Evolutionary conservation across 1,140 invertebrate genomes (phyloP).

Genomic region (Drosophila melanica): DNA sequence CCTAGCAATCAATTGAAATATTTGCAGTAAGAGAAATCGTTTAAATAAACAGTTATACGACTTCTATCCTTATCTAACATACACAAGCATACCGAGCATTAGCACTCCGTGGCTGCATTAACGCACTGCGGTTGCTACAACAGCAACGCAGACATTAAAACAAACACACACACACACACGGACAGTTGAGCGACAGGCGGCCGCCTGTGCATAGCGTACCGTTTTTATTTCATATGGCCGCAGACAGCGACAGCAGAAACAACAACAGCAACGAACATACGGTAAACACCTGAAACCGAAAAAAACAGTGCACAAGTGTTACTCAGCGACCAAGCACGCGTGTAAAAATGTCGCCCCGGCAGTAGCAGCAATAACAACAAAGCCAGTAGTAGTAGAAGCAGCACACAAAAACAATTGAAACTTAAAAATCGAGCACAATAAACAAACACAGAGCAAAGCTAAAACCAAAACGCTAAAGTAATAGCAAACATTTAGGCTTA

Average conservation of each 20-base stretch:
- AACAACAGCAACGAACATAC: constrained; percentile 37
- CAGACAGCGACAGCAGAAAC: constrained; percentile 34
- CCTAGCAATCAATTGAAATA: constrained; percentile 15
- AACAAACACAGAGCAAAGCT: constrained; percentile 48
- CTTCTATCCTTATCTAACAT: constrained; percentile 31
- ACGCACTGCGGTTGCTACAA: constrained; percentile 45
- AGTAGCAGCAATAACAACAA: constrained; percentile 39
- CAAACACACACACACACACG: constrained; percentile 4
- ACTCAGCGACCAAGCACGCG: constrained; percentile 72
- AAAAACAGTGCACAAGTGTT: constrained; percentile 69
- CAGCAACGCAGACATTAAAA: constrained; percentile 14
- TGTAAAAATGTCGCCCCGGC: constrained; percentile 61
- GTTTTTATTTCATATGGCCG: constrained; percentile 81
- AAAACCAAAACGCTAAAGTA: constrained; percentile 10
- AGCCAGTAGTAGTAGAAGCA: constrained; percentile 21
- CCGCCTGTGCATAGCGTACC: constrained; percentile 70
- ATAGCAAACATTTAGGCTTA: constrained; percentile 28
- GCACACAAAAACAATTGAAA: constrained; percentile 49
- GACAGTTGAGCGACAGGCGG: constrained; percentile 11
- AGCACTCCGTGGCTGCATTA: constrained; percentile 25
- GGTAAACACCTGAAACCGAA: constrained; percentile 58
- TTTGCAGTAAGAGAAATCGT: background rate
- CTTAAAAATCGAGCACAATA: constrained; percentile 47
- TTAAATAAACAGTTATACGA: constrained; percentile 1
- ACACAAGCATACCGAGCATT: background rate